Percentiles rank a stretch among this genome's conserved stretches.
Evolutionary conservation across 2,888 invertebrate species (phyloP).

Genomic region (Nycteola revayana): DNA sequence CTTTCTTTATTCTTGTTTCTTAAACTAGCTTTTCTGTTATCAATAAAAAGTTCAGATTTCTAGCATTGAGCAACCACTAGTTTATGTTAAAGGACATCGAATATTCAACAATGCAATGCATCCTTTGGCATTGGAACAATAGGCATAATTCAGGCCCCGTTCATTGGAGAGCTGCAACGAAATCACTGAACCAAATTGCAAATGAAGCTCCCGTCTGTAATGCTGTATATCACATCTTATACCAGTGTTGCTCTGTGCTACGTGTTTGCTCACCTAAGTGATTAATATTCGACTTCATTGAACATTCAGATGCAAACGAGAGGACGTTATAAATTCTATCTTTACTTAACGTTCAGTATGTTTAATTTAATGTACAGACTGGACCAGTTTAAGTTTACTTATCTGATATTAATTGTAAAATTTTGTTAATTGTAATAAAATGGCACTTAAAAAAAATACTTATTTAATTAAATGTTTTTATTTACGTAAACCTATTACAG

Average conservation of each 20-base stretch:
- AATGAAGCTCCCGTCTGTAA: conserved; percentile 51
- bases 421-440: too few species aligned
- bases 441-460: too few species aligned
- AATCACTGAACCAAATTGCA: conserved; percentile 70
- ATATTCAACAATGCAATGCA: conserved; percentile 46
- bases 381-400: too few species aligned
- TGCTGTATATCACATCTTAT: conserved; percentile 40
- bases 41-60: too few species aligned
- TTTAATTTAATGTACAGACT: too few species aligned
- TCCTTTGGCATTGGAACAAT: conserved; percentile 49
- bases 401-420: too few species aligned
- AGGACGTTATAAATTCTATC: neutral
- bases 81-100: conserved; percentile 31
- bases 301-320: conserved; percentile 7
- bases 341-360: neutral
- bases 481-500: too few species aligned
- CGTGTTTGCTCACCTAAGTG: conserved; percentile 33
- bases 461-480: too few species aligned
- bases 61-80: conserved; percentile 28
- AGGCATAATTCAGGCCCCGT: conserved; percentile 54
- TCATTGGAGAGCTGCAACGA: conserved; percentile 52
- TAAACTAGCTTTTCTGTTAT: too few species aligned
- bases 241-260: conserved; percentile 25
- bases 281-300: conserved; percentile 33
- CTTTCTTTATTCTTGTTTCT: too few species aligned